Percentiles rank a stretch among this genome's conserved stretches.
These are phyloP conservation scores for Drosophila falleni DNA, from an alignment of 2,888 invertebrate species.

Conservation along the genomic window DNA sequence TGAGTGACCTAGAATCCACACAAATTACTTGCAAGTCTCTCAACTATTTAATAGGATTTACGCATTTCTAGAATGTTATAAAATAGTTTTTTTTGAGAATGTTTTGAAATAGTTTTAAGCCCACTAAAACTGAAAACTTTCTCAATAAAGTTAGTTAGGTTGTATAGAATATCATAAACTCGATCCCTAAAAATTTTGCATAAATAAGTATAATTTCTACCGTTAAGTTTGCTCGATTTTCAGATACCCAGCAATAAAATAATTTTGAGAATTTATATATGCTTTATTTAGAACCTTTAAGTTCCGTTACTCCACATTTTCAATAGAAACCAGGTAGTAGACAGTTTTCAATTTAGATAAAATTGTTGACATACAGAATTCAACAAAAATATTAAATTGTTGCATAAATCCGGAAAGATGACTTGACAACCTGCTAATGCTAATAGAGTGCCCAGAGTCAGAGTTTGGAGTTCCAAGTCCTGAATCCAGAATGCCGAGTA, in stretches of 20 bases:
- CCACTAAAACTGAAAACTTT: background rate
- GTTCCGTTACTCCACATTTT: too few species aligned
- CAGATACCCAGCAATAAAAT: background rate
- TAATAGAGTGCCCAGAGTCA: slow-evolving; percentile 53
- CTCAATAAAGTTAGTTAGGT: background rate
- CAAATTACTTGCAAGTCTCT: background rate
- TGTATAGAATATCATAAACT: background rate
- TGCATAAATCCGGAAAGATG: slow-evolving; percentile 22
- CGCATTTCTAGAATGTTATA: background rate
- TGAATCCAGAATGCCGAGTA: slow-evolving; percentile 5
- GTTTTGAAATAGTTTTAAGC: slow-evolving; percentile 6
- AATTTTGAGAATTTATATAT: too few species aligned
- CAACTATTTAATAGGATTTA: background rate
- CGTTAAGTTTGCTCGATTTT: background rate
- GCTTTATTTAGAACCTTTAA: too few species aligned
- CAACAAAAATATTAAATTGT: slow-evolving; percentile 33
- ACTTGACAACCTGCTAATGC: slow-evolving; percentile 52
- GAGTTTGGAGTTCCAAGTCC: background rate
- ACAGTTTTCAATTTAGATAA: background rate
- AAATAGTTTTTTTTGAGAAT: background rate
- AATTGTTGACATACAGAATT: slow-evolving; percentile 18
- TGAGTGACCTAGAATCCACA: background rate
- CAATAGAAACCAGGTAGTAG: too few species aligned
- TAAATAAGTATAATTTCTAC: background rate
- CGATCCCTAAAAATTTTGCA: background rate